These are phyloP conservation scores for Dinocampus coccinellae DNA, from an alignment of 2,888 invertebrate species.

Conservation along the genomic window DNA sequence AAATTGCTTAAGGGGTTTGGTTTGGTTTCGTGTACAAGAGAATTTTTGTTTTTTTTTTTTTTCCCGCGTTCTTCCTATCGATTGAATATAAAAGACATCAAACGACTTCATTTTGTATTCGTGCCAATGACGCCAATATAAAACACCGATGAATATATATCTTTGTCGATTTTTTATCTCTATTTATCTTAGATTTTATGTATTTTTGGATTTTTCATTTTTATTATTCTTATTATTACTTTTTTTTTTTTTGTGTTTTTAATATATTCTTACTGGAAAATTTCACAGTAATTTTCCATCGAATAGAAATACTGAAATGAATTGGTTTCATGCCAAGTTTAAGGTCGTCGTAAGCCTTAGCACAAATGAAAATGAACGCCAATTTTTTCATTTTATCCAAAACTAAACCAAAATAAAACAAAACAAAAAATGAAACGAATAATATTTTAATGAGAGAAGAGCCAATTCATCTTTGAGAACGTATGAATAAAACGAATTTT, in stretches of 20 bases:
- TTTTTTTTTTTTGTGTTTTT: not conserved
- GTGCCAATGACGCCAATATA: not conserved
- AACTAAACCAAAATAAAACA: not conserved
- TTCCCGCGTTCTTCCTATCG: not conserved
- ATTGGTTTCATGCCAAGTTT: conserved; percentile 22
- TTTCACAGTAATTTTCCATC: not conserved
- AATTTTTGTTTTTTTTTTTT: no score
- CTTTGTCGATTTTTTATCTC: not conserved
- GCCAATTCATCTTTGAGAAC: not conserved
- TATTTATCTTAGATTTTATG: not conserved
- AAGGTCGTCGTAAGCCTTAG: conserved; percentile 23
- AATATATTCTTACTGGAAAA: not conserved
- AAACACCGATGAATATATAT: not conserved
- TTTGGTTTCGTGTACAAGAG: not conserved
- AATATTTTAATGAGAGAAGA: not conserved
- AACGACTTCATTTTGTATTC: not conserved
- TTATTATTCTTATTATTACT: no score
- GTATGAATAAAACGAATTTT: not conserved
- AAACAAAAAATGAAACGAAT: no score
- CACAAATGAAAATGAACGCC: conserved; percentile 14
- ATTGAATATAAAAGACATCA: not conserved
- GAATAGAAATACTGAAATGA: not conserved
- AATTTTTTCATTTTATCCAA: not conserved
- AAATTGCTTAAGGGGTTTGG: not conserved
- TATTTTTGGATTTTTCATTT: not conserved